phyloP scores from a whole-genome alignment of 2,797 vertebrate species.

The Enteromius anoplus region DNA sequence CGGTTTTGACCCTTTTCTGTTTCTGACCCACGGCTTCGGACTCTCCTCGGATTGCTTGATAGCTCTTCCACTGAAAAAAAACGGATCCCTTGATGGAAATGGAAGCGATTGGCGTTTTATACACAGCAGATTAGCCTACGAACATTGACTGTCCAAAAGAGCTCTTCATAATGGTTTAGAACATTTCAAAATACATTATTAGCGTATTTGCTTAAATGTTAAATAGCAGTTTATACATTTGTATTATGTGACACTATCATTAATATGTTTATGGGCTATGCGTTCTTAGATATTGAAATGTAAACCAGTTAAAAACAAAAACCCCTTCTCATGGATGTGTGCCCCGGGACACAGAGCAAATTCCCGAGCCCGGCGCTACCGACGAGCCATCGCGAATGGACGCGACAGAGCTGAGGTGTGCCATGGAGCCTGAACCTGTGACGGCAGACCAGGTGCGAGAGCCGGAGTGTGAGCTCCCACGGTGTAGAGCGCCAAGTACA shows the following conservation, averaged over 20 bases:
- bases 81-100: neutral
- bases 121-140: neutral
- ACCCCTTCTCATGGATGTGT: no score
- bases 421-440: no score
- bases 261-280: neutral
- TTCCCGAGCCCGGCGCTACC: no score
- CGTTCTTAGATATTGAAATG: neutral
- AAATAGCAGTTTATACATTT: neutral
- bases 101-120: neutral
- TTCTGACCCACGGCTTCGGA: neutral
- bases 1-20: neutral
- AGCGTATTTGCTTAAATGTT: neutral
- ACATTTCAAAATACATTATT: neutral
- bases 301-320: neutral
- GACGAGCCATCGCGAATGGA: no score
- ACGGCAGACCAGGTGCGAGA: no score
- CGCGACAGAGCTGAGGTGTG: no score
- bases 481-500: no score
- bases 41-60: neutral
- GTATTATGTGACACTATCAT: neutral
- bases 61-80: neutral
- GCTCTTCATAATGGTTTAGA: neutral
- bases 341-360: no score
- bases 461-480: no score
- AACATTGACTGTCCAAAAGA: neutral